These are phyloP conservation scores for Danaus plexippus DNA, from an alignment of 1,140 invertebrate genomes.

Conservation along the genomic window DNA sequence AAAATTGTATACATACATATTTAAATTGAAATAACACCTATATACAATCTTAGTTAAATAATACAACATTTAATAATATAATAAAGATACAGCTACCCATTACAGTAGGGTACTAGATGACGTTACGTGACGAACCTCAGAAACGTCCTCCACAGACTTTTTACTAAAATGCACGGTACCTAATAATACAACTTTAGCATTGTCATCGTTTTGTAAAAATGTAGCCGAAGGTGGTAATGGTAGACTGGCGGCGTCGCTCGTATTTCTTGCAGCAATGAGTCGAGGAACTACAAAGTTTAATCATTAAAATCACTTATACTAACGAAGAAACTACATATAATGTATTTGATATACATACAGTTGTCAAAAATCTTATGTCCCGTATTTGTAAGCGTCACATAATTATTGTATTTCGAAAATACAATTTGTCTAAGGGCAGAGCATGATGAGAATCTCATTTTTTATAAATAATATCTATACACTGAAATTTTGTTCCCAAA, in stretches of 20 bases:
- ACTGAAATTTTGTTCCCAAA: conserved; percentile 20
- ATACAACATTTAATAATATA: too few relatives aligned
- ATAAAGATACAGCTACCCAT: too few relatives aligned
- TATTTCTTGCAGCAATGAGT: conserved; percentile 8
- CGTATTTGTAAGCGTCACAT: conserved; percentile 14
- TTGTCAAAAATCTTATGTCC: too few relatives aligned
- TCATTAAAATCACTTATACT: too few relatives aligned
- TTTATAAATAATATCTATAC: conserved; percentile 16
- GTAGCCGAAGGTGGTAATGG: conserved; percentile 42
- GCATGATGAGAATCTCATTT: conserved; percentile 46
- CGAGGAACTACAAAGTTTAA: too few relatives aligned
- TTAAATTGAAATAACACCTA: conserved; percentile 12
- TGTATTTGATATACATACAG: too few relatives aligned
- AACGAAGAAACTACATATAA: too few relatives aligned
- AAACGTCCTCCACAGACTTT: conserved; percentile 92
- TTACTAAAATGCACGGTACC: conserved; percentile 96
- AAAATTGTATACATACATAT: conserved; percentile 11
- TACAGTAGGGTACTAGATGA: too few relatives aligned
- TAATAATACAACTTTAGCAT: conserved; percentile 75
- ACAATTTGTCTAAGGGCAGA: not conserved
- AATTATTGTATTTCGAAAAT: conserved; percentile 8
- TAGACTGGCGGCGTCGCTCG: conserved; percentile 8
- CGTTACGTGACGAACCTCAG: conserved; percentile 73
- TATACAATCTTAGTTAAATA: not conserved
- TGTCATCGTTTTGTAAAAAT: conserved; percentile 47